Evolutionary conservation across 2,888 invertebrate genomes (phyloP), one percentile per base, ranked within the genome.

Genomic region (Himalopsyche tibetana): DNA sequence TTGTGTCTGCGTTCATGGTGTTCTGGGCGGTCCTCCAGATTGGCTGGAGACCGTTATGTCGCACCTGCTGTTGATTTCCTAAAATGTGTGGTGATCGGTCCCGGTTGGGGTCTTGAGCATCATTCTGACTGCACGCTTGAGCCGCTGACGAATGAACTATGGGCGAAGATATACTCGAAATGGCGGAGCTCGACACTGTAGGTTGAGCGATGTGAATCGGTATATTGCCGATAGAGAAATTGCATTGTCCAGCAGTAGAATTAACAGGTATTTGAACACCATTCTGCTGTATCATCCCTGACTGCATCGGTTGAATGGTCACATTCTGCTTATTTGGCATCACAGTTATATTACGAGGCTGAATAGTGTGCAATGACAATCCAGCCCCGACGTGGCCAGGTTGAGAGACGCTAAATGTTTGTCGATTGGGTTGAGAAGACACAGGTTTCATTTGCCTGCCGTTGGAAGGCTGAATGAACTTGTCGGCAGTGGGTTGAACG

Each of bases 401-500:
- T 63, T 85, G 84, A 9, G 88, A 79, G n/a, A 88, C 83, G 38
- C 85, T 88, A 82, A 87, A 86, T 87, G 88, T 88, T n/a, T 87
- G 89, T 69, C 87, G 88, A 55, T 87, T 88, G 6, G 88, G 86
- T 81, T 87, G 89, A n/a, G 87, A 86, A n/a, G 89, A 84, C 83
- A 93, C 91, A 11, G 93, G 91, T 91, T 93, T 93, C 1, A 92
- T 92, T 5, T 92, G 91, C 87, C 92, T 93, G 84, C 93, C 90
- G 88, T 91, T 91, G 55, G 80, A 80, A 12, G 86, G 74, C 9
- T 82, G 80, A 15, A 84, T 5, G 80, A 45, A 87, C 89, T 93
- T 93, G 88, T 93, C 93, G 8, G 93, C 92, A 69, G 93, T 89
- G 15, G 93, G 93, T 89, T 93, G 93, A 74, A 93, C 89, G 40